Evolutionary conservation across 1,140 invertebrate genomes (phyloP), one percentile per base, ranked within the genome.

Genomic region (Drosophila pandora): DNA sequence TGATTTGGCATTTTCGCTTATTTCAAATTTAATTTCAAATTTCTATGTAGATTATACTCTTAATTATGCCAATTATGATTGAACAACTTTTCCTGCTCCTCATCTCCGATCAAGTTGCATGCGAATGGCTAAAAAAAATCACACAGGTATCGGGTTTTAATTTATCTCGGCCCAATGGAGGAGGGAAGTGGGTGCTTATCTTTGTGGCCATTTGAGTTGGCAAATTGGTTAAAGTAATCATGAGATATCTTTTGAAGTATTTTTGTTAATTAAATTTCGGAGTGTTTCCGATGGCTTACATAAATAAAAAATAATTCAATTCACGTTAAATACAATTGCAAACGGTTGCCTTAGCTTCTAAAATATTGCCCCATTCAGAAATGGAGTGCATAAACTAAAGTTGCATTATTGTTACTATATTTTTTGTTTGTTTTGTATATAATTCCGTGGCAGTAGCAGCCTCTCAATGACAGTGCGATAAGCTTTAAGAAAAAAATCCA

Each of bases 11-110:
- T 61, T 57, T 78, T 83, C 56, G 59, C 21, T 75, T 59, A 78
- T 83, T 68, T 68, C 3, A 9, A 68, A 68, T 32, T 65, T 75
- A 55, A 65, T 83, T 69, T 69, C 21, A 43, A 30, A 41, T 69
- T 83, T 83, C 79, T 75, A 83, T 83, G 79, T 79, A 79, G 75
- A 69, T 69, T 68, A 25, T 47, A 56, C 63, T 56, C 65, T 39
- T 69, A 57, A 68, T 69, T 69, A 56, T 69, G 43, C 8, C 50
- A 68, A 56, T 69, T 69, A 82, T 75, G 65, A 69, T 82, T 74
- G 63, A 63, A 59, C 43, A 82, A 82, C 79, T 82, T 82, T 82
- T 74, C 62, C 79, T 48, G 65, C 62, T 55, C 62, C 30, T 47
- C 50, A 62, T 47, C 62, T 48, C 30, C 41, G 23, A 56, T 69